These are phyloP conservation scores for Drosophila dives DNA, from an alignment of 2,888 invertebrate species.

Conservation along the genomic window DNA sequence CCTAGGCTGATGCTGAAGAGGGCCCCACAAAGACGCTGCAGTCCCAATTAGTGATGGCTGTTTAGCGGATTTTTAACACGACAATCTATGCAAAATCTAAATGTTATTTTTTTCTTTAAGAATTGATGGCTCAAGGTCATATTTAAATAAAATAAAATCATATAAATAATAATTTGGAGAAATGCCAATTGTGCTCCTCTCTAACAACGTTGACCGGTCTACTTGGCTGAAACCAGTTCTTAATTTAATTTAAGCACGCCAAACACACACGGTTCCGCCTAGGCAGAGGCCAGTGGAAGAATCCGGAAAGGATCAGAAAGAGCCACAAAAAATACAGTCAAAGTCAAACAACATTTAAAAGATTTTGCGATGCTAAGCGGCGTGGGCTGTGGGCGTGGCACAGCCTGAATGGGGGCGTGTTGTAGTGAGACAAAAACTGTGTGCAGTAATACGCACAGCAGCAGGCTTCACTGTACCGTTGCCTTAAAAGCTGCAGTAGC, in stretches of 20 bases:
- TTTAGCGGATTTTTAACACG: not conserved
- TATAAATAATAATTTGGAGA: not conserved
- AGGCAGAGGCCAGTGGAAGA: constrained; percentile 27
- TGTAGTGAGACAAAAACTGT: constrained; percentile 20
- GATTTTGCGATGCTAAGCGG: constrained; percentile 27
- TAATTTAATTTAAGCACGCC: constrained; percentile 64
- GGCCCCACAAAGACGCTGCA: constrained; percentile 15
- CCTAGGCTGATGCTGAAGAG: constrained; percentile 37
- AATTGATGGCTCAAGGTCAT: not conserved
- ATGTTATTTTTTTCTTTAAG: not conserved
- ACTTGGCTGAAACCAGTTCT: constrained; percentile 51
- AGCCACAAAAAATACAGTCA: constrained; percentile 9
- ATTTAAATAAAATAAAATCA: not conserved
- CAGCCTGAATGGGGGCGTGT: constrained; percentile 5
- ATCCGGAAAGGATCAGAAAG: constrained; percentile 4
- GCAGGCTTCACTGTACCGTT: constrained; percentile 45
- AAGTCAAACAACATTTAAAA: constrained; percentile 34
- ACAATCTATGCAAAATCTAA: not conserved
- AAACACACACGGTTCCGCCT: constrained; percentile 54
- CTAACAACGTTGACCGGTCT: constrained; percentile 17
- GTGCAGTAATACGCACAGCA: constrained; percentile 55
- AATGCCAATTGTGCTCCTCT: not conserved
- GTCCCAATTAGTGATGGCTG: constrained; percentile 24
- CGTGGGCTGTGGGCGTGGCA: constrained; percentile 12
- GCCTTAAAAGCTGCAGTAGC: constrained; percentile 1